Base-by-base conservation (phyloP, 2,797 vertebrate genomes). In the Distichodus sexfasciatus region DNA sequence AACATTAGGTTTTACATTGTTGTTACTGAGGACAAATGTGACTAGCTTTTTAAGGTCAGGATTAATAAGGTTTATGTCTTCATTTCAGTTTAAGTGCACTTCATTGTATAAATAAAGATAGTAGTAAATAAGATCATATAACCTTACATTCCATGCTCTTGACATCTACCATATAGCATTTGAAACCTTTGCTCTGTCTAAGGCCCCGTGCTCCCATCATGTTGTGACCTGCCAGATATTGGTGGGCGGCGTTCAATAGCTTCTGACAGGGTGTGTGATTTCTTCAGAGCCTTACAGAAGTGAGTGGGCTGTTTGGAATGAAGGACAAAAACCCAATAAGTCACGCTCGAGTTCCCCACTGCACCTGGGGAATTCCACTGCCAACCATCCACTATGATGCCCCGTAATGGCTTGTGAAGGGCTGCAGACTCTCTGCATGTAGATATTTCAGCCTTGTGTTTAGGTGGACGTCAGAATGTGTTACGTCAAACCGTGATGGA, bases 401-500 rank as follows among this genome's bases (percentile, higher is more conserved):
- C 83, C 80, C 85, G 76, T 86, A 87, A 90, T 88, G 78, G 86
- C 78, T 87, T 83, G 78, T 87, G 87, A 89, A 84, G 69, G 84
- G 64, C 82, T 70, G 79, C 72, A 48, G 82, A 87, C 17, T 69
- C 73, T 77, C 80, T 59, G 70, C 76, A 72, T 85, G 79, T 84
- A 81, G 76, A 82, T 79, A 72, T 85, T 85, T 76, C 81, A 78
- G 84, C 81, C 62, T 77, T 41, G 72, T 63, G 73, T 86, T 87
- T 86, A 85, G 82, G 85, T 51, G 59, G 73, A 81, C 84, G 84
- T 89, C 88, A 85, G 79, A 85, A 86, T 74, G 70, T 70, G 87
- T 90, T 85, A 88, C 57, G 72, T 81, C 80, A 53, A 79, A 72
- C 63, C 48, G 54, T 71, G 77, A 85, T 72, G 58, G 53, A 60